Evolutionary conservation across 2,888 invertebrate species (phyloP), one percentile per base, ranked within the genome.

Genomic region (Protonemura montana): DNA sequence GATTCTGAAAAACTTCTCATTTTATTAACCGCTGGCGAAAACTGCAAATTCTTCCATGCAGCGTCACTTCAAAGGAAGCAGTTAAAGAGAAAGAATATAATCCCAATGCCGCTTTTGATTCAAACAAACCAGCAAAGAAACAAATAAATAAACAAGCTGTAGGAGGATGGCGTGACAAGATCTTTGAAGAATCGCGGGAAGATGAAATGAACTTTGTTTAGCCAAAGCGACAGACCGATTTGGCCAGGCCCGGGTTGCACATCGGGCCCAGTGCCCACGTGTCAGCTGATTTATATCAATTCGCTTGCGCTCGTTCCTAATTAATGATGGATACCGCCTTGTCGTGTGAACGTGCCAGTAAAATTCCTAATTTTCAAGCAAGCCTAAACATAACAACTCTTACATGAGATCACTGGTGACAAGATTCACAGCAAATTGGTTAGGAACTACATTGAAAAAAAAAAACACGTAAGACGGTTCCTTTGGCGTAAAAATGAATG

Each of bases 311-410:
- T 81, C 30, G 7, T 3, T n/a, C 29, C 27, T 1, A 7, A 81
- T 81, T n/a, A 28, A 81, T 81, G 81, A 81, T 30, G 30, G 29
- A 81, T 81, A 5, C 28, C 81, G 28, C 30, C 5, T 81, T 16
- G 28, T 6, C 3, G 81, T 29, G 81, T 7, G 7, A 27, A 27
- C 7, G 81, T 81, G 81, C 81, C 81, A 81, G 28, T 78, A 16
- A 26, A 77, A 59, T 59, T 59, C 21, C 13, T 3, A 35, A 10
- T 6, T 35, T 35, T 35, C 35, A 59, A 21, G 59, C 2, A 59
- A 21, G 21, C 59, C 59, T 59, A 59, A 59, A 59, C 59, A 13
- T 16, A 59, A 21, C 59, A 59, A 59, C 59, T 59, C 16, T 21
- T 7, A 59, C 59, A 10, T 59, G 21, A 59, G 16, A 13, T 59